A percentile compares a stretch with the other conserved stretches of the same genome.
Conservation (phyloP, 2,888 invertebrate species). For the Lordiphosa fenestrarum region DNA sequence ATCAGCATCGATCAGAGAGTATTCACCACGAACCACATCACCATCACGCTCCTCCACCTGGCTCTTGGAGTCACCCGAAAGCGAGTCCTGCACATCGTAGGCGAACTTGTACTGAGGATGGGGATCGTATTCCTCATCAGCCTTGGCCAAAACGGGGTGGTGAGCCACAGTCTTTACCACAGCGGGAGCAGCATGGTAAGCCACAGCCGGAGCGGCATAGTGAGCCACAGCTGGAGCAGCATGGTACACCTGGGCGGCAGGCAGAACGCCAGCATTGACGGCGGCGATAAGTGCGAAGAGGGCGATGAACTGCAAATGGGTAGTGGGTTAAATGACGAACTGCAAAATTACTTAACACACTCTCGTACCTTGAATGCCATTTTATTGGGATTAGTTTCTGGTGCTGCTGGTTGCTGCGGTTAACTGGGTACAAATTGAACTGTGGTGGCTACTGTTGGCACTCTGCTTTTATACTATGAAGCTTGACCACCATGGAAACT, state of each 20-base stretch:
- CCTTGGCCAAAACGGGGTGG: slow-evolving; percentile 62
- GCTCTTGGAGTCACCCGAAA: slow-evolving; percentile 79
- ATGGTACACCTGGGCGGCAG: slow-evolving; percentile 60
- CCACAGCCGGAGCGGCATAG: slow-evolving; percentile 37
- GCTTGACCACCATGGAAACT: slow-evolving; percentile 40
- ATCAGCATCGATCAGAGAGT: slow-evolving; percentile 78
- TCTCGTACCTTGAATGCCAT: slow-evolving; percentile 71
- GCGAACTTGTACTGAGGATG: slow-evolving; percentile 77
- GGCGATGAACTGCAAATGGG: slow-evolving; percentile 58
- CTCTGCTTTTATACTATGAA: slow-evolving; percentile 55
- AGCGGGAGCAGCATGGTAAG: slow-evolving; percentile 48
- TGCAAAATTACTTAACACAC: slow-evolving; percentile 2
- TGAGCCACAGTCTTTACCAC: slow-evolving; percentile 46
- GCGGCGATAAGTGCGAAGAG: slow-evolving; percentile 72
- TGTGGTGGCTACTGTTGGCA: slow-evolving; percentile 53
- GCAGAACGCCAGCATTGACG: slow-evolving; percentile 72
- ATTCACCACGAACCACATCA: slow-evolving; percentile 79
- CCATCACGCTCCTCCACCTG: slow-evolving; percentile 79
- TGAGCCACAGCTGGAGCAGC: slow-evolving; percentile 58
- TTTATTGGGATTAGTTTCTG: slow-evolving; percentile 24
- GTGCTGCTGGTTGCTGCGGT: slow-evolving; percentile 44
- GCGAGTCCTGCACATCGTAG: slow-evolving; percentile 77
- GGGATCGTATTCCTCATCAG: slow-evolving; percentile 74
- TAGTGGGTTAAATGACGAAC: background rate
- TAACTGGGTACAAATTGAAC: slow-evolving; percentile 46